These are phyloP conservation scores for Therioaphis trifolii DNA, from an alignment of 2,888 invertebrate species.

Conservation along the genomic window DNA sequence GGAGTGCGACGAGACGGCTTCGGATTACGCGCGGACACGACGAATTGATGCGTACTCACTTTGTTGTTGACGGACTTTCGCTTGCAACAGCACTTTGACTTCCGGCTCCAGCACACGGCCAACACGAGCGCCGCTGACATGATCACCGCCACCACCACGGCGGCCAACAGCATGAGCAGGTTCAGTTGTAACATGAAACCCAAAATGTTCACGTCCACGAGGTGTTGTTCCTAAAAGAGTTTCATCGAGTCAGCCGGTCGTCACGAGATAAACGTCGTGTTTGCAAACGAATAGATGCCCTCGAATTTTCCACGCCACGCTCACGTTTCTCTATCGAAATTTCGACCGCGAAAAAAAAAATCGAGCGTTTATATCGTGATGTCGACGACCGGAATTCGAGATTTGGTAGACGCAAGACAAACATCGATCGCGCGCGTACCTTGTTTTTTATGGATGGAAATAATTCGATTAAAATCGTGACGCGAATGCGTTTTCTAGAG, in stretches of 20 bases:
- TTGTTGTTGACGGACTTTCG: neutral
- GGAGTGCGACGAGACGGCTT: neutral
- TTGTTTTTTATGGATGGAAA: no score
- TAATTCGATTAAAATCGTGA: no score
- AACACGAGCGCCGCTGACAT: neutral
- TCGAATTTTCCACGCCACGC: no score
- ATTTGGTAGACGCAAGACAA: neutral
- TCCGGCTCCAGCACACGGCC: neutral
- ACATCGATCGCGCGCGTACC: no score
- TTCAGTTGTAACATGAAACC: neutral
- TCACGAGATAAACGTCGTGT: neutral
- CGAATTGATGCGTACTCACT: neutral
- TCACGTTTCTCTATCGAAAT: no score
- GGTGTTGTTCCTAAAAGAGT: neutral
- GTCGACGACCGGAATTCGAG: no score
- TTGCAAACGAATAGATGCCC: no score
- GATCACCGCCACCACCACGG: neutral
- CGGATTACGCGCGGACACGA: no score
- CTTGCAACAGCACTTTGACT: conserved; percentile 2
- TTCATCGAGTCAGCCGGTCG: no score
- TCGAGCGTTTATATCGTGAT: no score
- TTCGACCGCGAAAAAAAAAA: no score
- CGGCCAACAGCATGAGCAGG: neutral
- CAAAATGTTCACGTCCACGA: neutral
- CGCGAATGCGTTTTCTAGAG: no score